Evolutionary conservation across 2,113 vertebrate species (phyloP).

Genomic region (Vidua chalybeata): DNA sequence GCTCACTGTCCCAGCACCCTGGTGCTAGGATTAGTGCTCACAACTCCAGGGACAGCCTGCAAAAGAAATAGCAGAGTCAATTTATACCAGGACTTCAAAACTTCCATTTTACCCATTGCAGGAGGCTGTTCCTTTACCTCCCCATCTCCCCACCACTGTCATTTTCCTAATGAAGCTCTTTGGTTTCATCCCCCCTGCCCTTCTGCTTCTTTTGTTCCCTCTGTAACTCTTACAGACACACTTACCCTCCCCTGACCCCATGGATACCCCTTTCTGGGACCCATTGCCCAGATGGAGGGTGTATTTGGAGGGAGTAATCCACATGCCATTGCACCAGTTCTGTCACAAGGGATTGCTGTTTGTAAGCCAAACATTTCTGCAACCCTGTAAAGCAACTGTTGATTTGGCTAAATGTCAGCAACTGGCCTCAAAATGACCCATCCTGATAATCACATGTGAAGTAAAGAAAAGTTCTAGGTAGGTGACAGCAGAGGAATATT

Average conservation of each 20-base stretch:
- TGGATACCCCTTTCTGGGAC: background rate
- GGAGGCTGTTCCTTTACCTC: background rate
- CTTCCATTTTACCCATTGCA: background rate
- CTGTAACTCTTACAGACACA: background rate
- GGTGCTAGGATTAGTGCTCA: background rate
- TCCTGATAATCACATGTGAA: background rate
- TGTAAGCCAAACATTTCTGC: background rate
- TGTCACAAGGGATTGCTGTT: background rate
- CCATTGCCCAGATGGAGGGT: background rate
- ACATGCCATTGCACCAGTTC: background rate
- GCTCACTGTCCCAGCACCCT: background rate
- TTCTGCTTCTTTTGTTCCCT: background rate
- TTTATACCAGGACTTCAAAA: background rate
- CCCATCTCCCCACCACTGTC: background rate
- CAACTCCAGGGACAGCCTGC: background rate
- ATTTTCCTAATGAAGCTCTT: background rate
- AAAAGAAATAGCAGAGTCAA: background rate
- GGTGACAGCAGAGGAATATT: background rate
- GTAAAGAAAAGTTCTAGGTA: background rate
- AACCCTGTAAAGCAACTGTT: background rate
- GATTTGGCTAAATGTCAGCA: constrained; percentile 22
- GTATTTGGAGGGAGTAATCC: background rate
- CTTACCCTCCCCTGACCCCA: background rate
- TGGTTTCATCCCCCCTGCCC: background rate
- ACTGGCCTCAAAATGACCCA: background rate